phyloP scores from a whole-genome alignment of 2,113 vertebrate species.

The Odontesthes bonariensis region DNA sequence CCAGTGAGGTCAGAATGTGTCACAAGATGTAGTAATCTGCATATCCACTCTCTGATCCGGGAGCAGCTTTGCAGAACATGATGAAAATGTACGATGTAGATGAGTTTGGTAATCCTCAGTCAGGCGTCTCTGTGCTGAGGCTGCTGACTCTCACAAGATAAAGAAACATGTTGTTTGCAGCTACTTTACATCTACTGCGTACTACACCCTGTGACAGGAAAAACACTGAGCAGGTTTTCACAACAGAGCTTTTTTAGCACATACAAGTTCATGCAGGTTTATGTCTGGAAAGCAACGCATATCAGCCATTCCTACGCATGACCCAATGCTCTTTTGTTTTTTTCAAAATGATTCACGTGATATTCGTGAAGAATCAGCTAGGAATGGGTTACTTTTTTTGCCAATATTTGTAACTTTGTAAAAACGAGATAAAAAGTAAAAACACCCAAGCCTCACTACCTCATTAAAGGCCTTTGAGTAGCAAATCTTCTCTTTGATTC shows the following conservation, averaged over 20 bases:
- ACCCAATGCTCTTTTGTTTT: slow-evolving; percentile 25
- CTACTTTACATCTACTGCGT: slow-evolving; percentile 44
- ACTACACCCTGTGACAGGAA: slow-evolving; percentile 56
- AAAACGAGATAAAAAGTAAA: slow-evolving; percentile 19
- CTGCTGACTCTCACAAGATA: slow-evolving; percentile 14
- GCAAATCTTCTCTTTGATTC: not conserved
- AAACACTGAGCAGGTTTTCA: slow-evolving; percentile 59
- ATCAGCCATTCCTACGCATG: slow-evolving; percentile 38
- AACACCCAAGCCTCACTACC: slow-evolving; percentile 23
- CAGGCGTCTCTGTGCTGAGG: slow-evolving; percentile 27
- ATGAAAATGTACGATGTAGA: slow-evolving; percentile 11
- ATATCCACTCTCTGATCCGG: slow-evolving; percentile 42
- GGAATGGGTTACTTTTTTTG: slow-evolving; percentile 19
- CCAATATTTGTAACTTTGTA: slow-evolving; percentile 28
- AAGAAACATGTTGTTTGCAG: slow-evolving; percentile 44
- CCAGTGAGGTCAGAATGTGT: slow-evolving; percentile 76
- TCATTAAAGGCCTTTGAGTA: slow-evolving; percentile 30
- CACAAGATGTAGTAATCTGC: slow-evolving; percentile 68
- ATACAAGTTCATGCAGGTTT: slow-evolving; percentile 79
- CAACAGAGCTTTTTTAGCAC: slow-evolving; percentile 61
- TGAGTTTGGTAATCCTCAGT: slow-evolving; percentile 15
- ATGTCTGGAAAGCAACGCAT: slow-evolving; percentile 62
- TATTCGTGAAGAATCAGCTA: slow-evolving; percentile 34
- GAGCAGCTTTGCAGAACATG: slow-evolving; percentile 21
- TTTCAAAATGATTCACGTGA: slow-evolving; percentile 19